Evolutionary conservation across 2,888 invertebrate genomes (phyloP).

Genomic region (Alloscopus bannaensis): DNA sequence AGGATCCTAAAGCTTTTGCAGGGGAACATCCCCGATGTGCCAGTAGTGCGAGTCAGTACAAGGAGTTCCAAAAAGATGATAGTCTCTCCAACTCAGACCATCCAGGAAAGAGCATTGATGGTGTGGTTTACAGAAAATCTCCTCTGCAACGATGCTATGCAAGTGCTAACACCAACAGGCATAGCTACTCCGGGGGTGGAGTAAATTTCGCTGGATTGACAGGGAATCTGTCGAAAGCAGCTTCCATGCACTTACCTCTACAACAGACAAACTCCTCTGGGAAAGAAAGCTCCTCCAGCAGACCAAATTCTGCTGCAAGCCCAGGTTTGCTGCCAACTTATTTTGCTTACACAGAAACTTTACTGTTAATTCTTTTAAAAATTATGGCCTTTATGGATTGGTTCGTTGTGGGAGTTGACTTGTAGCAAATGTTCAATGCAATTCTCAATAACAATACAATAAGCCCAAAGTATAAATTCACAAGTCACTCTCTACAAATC

Average conservation of each 20-base stretch:
- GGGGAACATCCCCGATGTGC: constrained; percentile 47
- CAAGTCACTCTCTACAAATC: background rate
- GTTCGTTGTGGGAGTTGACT: too few species aligned
- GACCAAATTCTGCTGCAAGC: constrained; percentile 44
- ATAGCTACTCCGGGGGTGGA: constrained; percentile 46
- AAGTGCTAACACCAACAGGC: constrained; percentile 23
- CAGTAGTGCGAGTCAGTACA: constrained; percentile 55
- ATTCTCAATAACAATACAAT: too few species aligned
- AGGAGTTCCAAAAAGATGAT: constrained; percentile 26
- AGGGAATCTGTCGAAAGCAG: constrained; percentile 25
- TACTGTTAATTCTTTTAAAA: too few species aligned
- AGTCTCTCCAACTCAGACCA: background rate
- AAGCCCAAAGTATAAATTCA: too few species aligned
- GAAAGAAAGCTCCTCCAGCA: constrained; percentile 31
- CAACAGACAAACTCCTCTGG: constrained; percentile 24
- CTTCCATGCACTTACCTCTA: constrained; percentile 41
- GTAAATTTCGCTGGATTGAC: constrained; percentile 13
- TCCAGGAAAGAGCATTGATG: constrained; percentile 31
- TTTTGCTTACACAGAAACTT: too few species aligned
- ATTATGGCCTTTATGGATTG: too few species aligned
- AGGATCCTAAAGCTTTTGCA: constrained; percentile 20
- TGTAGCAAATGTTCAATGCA: too few species aligned
- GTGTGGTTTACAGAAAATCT: constrained; percentile 46
- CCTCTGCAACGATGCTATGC: constrained; percentile 44
- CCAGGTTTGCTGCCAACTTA: constrained; percentile 53